phyloP scores from a whole-genome alignment of 2,113 vertebrate species.

The Dasypus novemcinctus region DNA sequence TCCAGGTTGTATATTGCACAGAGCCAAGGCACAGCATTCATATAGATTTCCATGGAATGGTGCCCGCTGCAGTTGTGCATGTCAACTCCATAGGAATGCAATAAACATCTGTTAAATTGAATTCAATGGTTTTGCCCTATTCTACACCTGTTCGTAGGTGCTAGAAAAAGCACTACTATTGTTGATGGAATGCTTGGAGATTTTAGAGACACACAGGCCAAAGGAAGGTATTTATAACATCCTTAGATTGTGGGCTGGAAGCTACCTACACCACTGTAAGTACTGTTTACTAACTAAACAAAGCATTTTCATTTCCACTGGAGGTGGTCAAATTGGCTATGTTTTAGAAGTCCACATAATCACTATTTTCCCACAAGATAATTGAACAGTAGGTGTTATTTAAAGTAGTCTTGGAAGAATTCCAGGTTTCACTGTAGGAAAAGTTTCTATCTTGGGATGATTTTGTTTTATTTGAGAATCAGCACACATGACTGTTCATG shows the following conservation, averaged over 20 bases:
- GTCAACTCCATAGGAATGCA: background rate
- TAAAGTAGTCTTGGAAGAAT: conserved; percentile 62
- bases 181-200: background rate
- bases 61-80: background rate
- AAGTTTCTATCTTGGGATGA: conserved; percentile 34
- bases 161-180: background rate
- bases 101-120: background rate
- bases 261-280: conserved; percentile 32
- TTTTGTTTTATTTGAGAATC: conserved; percentile 38
- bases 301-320: conserved; percentile 50
- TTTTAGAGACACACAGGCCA: background rate
- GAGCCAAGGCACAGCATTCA: background rate
- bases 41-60: background rate
- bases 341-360: conserved; percentile 55
- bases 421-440: conserved; percentile 60
- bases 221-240: conserved; percentile 59
- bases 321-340: conserved; percentile 63
- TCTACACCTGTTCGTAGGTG: background rate
- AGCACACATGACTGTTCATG: background rate
- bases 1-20: background rate
- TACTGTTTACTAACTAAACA: conserved; percentile 58
- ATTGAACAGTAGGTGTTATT: conserved; percentile 67
- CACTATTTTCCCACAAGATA: conserved; percentile 70
- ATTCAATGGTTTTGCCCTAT: background rate
- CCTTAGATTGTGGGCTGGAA: conserved; percentile 50